These are phyloP conservation scores for Zaprionus davidi DNA, from an alignment of 1,140 invertebrate genomes.

Conservation along the genomic window DNA sequence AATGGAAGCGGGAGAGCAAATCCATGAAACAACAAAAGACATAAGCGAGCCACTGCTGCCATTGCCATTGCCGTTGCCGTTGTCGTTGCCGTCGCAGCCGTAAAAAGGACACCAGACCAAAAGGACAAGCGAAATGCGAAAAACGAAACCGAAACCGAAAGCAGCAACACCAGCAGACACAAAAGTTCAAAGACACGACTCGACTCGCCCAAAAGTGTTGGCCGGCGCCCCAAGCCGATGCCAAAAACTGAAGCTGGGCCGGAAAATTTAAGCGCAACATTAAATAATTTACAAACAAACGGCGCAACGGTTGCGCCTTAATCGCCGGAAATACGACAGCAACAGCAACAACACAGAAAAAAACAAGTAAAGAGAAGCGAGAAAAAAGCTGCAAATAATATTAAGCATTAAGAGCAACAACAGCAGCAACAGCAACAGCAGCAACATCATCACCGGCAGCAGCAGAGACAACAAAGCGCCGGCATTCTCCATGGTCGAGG, in stretches of 20 bases:
- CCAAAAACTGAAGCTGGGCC: conserved; percentile 56
- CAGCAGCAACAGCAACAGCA: conserved; percentile 2
- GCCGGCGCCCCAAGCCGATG: conserved; percentile 20
- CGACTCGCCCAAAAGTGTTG: conserved; percentile 35
- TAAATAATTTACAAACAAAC: conserved; percentile 83
- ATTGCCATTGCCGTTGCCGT: neutral
- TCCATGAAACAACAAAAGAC: conserved; percentile 80
- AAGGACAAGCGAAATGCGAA: conserved; percentile 74
- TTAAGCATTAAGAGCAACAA: conserved; percentile 7
- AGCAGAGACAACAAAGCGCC: conserved; percentile 24
- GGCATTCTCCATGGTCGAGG: conserved; percentile 49
- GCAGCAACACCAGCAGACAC: conserved; percentile 42
- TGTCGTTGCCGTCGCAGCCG: conserved; percentile 31
- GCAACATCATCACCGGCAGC: conserved; percentile 3
- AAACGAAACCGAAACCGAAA: conserved; percentile 71
- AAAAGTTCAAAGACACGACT: conserved; percentile 70
- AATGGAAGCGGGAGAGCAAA: conserved; percentile 65
- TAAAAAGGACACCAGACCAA: conserved; percentile 75
- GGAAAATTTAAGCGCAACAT: conserved; percentile 83
- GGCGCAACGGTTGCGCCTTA: conserved; percentile 68
- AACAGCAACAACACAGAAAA: conserved; percentile 8
- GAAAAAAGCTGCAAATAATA: conserved; percentile 14
- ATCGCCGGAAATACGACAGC: conserved; percentile 74
- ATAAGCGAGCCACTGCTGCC: conserved; percentile 66
- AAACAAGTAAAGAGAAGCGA: conserved; percentile 24